A percentile compares a stretch with the other conserved stretches of the same genome.
Conservation (phyloP, 2,888 invertebrate species). For the Perizoma flavofasciatum region DNA sequence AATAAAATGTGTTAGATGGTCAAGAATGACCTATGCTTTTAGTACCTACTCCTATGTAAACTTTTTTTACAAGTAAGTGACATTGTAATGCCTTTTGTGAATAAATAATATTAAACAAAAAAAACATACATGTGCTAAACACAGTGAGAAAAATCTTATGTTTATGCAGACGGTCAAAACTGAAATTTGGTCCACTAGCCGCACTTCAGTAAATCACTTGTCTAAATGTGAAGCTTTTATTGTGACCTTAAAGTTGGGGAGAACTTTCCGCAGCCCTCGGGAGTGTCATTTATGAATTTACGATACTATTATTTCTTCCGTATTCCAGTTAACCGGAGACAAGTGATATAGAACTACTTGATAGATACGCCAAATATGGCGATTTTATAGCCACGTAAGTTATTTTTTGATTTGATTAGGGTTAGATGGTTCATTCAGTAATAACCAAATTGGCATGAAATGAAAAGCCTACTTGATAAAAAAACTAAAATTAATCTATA, state of each 20-base stretch:
- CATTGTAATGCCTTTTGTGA: too few species aligned
- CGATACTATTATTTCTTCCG: slow-evolving; percentile 59
- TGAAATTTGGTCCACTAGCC: slow-evolving; percentile 1
- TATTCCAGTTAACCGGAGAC: slow-evolving; percentile 45
- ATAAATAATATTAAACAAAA: too few species aligned
- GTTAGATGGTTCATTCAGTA: too few species aligned
- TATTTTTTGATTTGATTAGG: slow-evolving; percentile 1
- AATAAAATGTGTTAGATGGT: too few species aligned
- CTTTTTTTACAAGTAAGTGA: too few species aligned
- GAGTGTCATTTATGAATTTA: slow-evolving; percentile 71
- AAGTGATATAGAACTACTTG: slow-evolving; percentile 45
- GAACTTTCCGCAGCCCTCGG: slow-evolving; percentile 55
- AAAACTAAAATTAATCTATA: too few species aligned
- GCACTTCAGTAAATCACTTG: slow-evolving; percentile 55
- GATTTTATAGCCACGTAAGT: slow-evolving; percentile 33
- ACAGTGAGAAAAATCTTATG: too few species aligned
- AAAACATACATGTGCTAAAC: too few species aligned
- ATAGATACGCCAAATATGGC: slow-evolving; percentile 42
- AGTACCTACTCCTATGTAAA: too few species aligned
- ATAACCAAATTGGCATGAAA: too few species aligned
- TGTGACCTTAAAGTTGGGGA: slow-evolving; percentile 65
- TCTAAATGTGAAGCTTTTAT: slow-evolving; percentile 64
- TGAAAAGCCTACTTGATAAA: too few species aligned
- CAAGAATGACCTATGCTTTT: too few species aligned
- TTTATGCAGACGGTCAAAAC: not conserved